phyloP scores from a whole-genome alignment of 2,888 invertebrate species.

The Chrysolina haemoptera region DNA sequence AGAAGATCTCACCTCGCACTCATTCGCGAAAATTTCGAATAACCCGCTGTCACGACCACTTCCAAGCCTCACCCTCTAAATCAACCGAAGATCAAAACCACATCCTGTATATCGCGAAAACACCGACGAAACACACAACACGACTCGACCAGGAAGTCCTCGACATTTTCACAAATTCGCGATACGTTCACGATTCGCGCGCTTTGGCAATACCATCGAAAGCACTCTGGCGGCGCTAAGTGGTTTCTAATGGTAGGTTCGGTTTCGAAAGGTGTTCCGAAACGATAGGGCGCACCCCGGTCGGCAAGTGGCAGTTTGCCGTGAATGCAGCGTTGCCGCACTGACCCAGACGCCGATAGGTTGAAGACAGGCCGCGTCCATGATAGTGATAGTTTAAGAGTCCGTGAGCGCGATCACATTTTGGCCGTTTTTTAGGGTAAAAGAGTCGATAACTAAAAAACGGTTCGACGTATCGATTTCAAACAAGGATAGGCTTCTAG shows the following conservation, averaged over 20 bases:
- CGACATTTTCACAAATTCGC: neutral
- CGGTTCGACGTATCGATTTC: too few relatives aligned
- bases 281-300: conserved; percentile 24
- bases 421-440: too few relatives aligned
- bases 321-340: conserved; percentile 18
- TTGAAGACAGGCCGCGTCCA: neutral
- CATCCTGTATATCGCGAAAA: neutral
- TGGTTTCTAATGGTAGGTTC: conserved; percentile 36
- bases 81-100: conserved; percentile 18
- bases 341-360: neutral
- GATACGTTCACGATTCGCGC: conserved; percentile 2
- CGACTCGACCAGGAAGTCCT: neutral
- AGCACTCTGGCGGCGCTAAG: conserved; percentile 20
- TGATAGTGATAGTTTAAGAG: too few relatives aligned
- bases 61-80: neutral
- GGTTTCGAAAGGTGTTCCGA: conserved; percentile 24
- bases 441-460: too few relatives aligned
- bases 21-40: neutral
- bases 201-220: neutral
- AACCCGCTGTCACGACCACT: neutral
- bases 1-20: neutral
- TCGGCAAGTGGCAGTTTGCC: conserved; percentile 17
- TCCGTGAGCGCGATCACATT: too few relatives aligned
- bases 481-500: too few relatives aligned
- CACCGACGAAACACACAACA: neutral